phyloP scores from a whole-genome alignment of 2,797 vertebrate species.

The Chromis chromis region DNA sequence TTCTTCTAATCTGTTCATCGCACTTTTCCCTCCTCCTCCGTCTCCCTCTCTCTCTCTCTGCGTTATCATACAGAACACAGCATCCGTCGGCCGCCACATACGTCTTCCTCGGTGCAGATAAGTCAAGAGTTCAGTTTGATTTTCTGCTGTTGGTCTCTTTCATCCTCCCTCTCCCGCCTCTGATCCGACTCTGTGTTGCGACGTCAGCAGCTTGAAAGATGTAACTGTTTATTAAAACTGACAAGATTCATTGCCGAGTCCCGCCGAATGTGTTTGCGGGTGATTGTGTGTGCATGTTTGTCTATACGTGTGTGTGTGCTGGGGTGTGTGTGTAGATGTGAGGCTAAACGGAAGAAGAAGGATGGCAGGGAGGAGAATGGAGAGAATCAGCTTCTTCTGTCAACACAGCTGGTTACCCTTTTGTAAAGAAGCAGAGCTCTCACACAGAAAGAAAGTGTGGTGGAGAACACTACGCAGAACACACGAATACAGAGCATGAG shows the following conservation, averaged over 20 bases:
- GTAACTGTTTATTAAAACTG: conserved; percentile 79
- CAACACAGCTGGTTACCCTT: conserved; percentile 75
- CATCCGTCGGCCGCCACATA: background rate
- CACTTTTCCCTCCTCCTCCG: too few species aligned
- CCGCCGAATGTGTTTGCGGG: conserved; percentile 38
- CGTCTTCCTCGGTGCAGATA: conserved; percentile 12
- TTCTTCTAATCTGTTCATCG: conserved; percentile 12
- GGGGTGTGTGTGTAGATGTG: background rate
- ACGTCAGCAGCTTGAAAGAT: conserved; percentile 75
- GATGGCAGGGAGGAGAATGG: conserved; percentile 32
- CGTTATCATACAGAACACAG: background rate
- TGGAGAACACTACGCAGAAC: background rate
- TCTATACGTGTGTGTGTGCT: conserved; percentile 15
- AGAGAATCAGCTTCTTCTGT: conserved; percentile 71
- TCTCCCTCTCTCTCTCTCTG: too few species aligned
- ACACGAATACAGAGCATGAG: background rate
- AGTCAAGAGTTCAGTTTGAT: conserved; percentile 42
- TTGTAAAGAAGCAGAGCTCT: conserved; percentile 51
- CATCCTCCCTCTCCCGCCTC: background rate
- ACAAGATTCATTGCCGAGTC: conserved; percentile 76
- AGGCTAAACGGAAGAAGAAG: conserved; percentile 34
- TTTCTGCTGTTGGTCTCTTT: background rate
- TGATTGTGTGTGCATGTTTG: conserved; percentile 1
- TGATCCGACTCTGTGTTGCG: conserved; percentile 30
- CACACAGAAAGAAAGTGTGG: background rate